Evolutionary conservation across 2,113 vertebrate species (phyloP).

Genomic region (Crotalus helleri): DNA sequence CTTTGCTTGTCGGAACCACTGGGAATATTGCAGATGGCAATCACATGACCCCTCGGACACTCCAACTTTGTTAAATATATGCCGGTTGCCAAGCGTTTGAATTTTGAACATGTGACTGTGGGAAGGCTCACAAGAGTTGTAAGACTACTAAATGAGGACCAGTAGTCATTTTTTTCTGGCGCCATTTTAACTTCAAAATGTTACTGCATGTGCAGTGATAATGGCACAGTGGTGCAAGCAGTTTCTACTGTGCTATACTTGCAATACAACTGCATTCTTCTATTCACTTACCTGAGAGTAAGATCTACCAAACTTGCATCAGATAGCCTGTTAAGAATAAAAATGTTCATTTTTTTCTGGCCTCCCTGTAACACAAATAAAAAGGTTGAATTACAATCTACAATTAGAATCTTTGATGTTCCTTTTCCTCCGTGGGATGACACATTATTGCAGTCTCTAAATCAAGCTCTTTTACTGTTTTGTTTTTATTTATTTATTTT

Average conservation of each 20-base stretch:
- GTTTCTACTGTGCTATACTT: neutral
- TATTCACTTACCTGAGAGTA: neutral
- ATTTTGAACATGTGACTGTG: too few species aligned
- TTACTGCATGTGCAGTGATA: neutral
- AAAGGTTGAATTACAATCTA: neutral
- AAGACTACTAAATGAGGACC: too few species aligned
- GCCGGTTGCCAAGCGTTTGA: too few species aligned
- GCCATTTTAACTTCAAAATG: too few species aligned
- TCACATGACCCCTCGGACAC: too few species aligned
- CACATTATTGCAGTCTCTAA: neutral
- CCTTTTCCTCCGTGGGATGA: constrained; percentile 34
- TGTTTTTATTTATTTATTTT: neutral
- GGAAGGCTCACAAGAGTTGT: too few species aligned
- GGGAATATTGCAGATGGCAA: too few species aligned
- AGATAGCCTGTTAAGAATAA: neutral
- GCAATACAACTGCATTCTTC: neutral
- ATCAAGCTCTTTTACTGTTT: neutral
- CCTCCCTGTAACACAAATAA: constrained; percentile 11
- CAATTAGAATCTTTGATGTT: neutral
- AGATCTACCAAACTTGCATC: neutral
- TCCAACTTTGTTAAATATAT: too few species aligned
- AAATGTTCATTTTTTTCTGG: neutral
- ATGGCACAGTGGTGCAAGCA: neutral
- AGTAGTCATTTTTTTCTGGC: too few species aligned
- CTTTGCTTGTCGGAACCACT: too few species aligned